Percentiles rank a stretch among this genome's conserved stretches.
Conservation (phyloP, 2,797 vertebrate species). For the Poliocrania exsul region DNA sequence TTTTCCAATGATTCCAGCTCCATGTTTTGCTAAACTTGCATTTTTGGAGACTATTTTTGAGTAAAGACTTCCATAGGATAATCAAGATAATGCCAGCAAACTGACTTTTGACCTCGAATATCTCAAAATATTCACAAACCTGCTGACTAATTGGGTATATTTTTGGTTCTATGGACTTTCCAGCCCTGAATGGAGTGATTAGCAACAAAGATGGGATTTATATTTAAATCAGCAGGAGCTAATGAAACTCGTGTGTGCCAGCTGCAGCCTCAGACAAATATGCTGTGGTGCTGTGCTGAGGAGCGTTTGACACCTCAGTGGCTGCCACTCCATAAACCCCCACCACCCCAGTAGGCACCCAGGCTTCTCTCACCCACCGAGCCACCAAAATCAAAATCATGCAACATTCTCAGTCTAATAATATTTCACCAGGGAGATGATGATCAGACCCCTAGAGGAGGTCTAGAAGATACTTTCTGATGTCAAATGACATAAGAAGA, state of each 20-base stretch:
- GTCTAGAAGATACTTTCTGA: not conserved
- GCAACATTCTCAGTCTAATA: not conserved
- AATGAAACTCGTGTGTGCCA: not conserved
- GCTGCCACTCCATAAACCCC: not conserved
- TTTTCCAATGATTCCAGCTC: conserved; percentile 13
- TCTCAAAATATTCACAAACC: conserved; percentile 39
- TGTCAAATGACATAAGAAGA: not conserved
- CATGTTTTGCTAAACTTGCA: conserved; percentile 38
- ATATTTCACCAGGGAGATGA: not conserved
- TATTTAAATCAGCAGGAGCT: conserved; percentile 6
- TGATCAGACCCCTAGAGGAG: not conserved
- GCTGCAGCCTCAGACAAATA: not conserved
- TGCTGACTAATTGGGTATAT: conserved; percentile 35
- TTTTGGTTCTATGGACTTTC: conserved; percentile 33
- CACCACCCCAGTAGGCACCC: not conserved
- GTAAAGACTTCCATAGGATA: conserved; percentile 28
- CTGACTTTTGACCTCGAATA: conserved; percentile 37
- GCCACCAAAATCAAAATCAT: not conserved
- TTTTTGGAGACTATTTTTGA: conserved; percentile 40
- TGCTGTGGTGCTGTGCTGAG: not conserved
- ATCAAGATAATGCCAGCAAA: conserved; percentile 15
- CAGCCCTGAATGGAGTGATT: conserved; percentile 28
- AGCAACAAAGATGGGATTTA: not conserved
- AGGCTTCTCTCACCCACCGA: not conserved
- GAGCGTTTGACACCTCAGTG: not conserved